These are phyloP conservation scores for Cheilosia scutellata DNA, from an alignment of 2,888 invertebrate genomes.

Conservation along the genomic window DNA sequence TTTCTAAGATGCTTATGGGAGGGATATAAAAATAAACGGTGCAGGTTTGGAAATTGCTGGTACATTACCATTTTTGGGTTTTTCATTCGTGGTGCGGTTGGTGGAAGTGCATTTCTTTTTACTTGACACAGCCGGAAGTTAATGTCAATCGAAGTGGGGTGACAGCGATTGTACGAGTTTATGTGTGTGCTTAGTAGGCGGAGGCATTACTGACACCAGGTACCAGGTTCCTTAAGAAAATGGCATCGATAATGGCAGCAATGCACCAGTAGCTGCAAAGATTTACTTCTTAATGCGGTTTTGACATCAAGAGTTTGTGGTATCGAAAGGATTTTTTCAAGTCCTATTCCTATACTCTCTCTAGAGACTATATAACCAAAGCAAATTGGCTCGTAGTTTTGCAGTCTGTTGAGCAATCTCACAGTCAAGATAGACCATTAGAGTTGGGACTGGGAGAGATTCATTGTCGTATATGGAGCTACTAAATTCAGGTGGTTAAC, in stretches of 20 bases:
- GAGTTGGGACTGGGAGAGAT: too few relatives aligned
- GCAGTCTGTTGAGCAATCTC: too few relatives aligned
- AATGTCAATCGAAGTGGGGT: constrained; percentile 16
- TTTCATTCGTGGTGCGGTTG: constrained; percentile 11
- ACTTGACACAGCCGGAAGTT: constrained; percentile 11
- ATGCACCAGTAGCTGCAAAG: not conserved
- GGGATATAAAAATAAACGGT: constrained; percentile 33
- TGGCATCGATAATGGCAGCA: not conserved
- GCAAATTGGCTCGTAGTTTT: too few relatives aligned
- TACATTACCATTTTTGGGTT: constrained; percentile 31
- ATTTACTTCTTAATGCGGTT: too few relatives aligned
- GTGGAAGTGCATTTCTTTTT: not conserved
- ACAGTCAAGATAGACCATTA: too few relatives aligned
- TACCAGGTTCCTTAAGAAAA: not conserved
- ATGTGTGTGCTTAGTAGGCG: not conserved
- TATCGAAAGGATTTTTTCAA: too few relatives aligned
- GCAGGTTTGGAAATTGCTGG: constrained; percentile 16
- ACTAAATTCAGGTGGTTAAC: too few relatives aligned
- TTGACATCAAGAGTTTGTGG: too few relatives aligned
- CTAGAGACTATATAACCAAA: too few relatives aligned
- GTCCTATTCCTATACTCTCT: too few relatives aligned
- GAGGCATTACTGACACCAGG: not conserved
- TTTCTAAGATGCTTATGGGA: not conserved
- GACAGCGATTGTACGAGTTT: not conserved
- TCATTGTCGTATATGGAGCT: too few relatives aligned